Evolutionary conservation across 2,797 vertebrate genomes (phyloP).

Genomic region (Jordanella pulchra): DNA sequence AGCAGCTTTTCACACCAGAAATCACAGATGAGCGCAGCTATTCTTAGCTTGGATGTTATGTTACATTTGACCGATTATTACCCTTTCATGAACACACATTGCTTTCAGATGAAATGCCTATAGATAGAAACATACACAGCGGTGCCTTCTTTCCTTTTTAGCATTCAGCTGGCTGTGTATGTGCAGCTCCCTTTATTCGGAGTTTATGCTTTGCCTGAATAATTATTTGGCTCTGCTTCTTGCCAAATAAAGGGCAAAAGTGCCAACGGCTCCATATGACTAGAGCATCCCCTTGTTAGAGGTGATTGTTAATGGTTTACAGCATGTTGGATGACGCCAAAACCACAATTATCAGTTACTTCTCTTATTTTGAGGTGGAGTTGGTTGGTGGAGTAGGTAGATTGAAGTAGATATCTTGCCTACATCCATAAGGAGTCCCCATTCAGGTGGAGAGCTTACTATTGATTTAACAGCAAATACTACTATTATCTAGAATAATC

Average conservation of each 20-base stretch:
- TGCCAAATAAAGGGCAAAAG: slow-evolving; percentile 9
- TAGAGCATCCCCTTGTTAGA: slow-evolving; percentile 10
- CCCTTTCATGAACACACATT: slow-evolving; percentile 5
- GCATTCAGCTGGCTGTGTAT: slow-evolving; percentile 15
- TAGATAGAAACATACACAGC: slow-evolving; percentile 16
- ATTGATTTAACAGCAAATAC: not conserved
- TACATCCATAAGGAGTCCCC: not conserved
- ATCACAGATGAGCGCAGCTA: slow-evolving; percentile 6
- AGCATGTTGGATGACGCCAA: not conserved
- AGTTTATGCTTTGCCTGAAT: slow-evolving; percentile 6
- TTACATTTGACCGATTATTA: not conserved
- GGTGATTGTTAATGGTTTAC: not conserved
- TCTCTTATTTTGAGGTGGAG: not conserved
- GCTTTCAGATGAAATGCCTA: not conserved
- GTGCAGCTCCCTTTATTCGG: slow-evolving; percentile 33
- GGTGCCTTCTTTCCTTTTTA: slow-evolving; percentile 19
- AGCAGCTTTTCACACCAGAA: not conserved
- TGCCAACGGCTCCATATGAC: not conserved
- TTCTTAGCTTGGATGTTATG: slow-evolving; percentile 23
- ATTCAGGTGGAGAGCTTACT: not conserved
- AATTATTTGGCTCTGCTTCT: slow-evolving; percentile 30
- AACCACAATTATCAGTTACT: no score
- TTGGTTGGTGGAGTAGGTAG: not conserved
- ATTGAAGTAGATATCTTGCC: not conserved
- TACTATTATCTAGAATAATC: not conserved